Evolutionary conservation across 1,140 invertebrate species (phyloP), one percentile per base, ranked within the genome.

Genomic region (Pteromalus puparum): DNA sequence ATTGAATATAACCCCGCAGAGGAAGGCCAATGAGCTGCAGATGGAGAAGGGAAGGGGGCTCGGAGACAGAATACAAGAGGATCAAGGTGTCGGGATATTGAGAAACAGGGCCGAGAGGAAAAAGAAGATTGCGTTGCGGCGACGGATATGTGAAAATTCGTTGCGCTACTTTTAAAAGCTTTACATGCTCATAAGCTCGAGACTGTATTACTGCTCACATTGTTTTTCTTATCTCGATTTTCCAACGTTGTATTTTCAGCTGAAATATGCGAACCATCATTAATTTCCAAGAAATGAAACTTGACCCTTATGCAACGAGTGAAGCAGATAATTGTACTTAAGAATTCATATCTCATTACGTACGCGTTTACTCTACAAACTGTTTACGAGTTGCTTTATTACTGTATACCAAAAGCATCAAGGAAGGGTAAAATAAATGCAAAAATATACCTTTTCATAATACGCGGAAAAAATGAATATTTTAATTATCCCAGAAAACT

Each of bases 1-100:
- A 48, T 72, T 67, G 38, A 72, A 72, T 68, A 72, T 68, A 42
- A 30, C 28, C 34, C 34, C 77, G 28, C n/a, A n/a, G 9, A 46
- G 34, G 26, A 72, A 72, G 67, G 67, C 21, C 79, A 81, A 81
- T 81, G 77, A 79, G 77, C 48, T 79, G 24, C 28, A 61, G 18
- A 21, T 61, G 67, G 24, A 72, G 79, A 24, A 46, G 67, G 79
- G 13, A 42, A 7, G 10, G 34, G 68, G 68, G 4, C 53, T 70
- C 67, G 24, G 24, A 48, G 24, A 46, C 53, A 81, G 24, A 67
- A 30, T 42, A 48, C 26, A 34, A 76, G 30, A 67, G 81, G 79
- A 70, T 65, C 30, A 34, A 65, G 67, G 67, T 67, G 48, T 73
- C 42, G 42, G 38, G 26, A 72, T 81, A 46, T 81, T 81, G 46